These are phyloP conservation scores for Archocentrus centrarchus DNA, from an alignment of 2,113 vertebrate species.

Conservation along the genomic window DNA sequence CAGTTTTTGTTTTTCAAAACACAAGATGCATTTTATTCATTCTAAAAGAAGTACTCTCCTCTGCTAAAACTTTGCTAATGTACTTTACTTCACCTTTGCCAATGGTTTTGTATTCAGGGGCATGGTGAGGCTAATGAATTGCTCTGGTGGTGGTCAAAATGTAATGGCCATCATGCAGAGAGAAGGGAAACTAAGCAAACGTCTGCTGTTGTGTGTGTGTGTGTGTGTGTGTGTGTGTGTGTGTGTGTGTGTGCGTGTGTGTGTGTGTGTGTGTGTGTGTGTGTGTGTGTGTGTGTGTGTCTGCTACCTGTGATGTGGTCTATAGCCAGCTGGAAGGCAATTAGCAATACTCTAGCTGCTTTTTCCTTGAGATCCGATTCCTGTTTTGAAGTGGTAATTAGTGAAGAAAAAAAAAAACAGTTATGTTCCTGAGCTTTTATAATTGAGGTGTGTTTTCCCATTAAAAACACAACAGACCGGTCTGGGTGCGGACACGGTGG, in stretches of 20 bases:
- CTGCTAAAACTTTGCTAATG: conserved; percentile 6
- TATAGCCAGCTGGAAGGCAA: conserved; percentile 52
- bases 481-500: conserved; percentile 43
- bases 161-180: conserved; percentile 51
- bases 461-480: conserved; percentile 31
- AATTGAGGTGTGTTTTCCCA: conserved; percentile 44
- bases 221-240: neutral
- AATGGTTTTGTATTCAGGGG: conserved; percentile 18
- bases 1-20: conserved; percentile 14
- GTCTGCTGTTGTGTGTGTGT: conserved; percentile 4
- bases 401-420: conserved; percentile 28
- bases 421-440: conserved; percentile 38
- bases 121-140: conserved; percentile 49
- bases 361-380: conserved; percentile 47
- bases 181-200: conserved; percentile 39
- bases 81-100: conserved; percentile 32
- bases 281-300: neutral
- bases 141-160: conserved; percentile 56
- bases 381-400: conserved; percentile 60
- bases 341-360: conserved; percentile 54
- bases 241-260: neutral
- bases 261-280: neutral
- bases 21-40: conserved; percentile 11
- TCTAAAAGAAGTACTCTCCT: neutral
- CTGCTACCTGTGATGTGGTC: conserved; percentile 63